A percentile compares a stretch with the other conserved stretches of the same genome.
These are phyloP conservation scores for Diplodus puntazzo DNA, from an alignment of 2,797 vertebrate genomes.

Conservation along the genomic window DNA sequence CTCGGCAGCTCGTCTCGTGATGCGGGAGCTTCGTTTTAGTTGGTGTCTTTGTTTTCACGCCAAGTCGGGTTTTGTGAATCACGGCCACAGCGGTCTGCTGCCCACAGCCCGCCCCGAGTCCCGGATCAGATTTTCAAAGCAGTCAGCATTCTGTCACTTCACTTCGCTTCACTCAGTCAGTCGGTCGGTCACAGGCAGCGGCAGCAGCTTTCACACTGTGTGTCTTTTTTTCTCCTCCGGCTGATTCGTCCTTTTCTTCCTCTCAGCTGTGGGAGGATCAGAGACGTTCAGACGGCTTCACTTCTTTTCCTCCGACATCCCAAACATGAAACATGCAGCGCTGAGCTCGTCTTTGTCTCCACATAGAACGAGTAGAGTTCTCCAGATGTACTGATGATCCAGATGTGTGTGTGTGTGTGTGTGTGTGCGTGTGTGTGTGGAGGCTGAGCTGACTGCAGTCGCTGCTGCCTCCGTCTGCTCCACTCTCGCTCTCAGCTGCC, in stretches of 20 bases:
- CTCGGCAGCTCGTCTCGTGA: constrained; percentile 11
- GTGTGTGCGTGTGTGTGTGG: neutral
- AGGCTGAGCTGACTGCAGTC: constrained; percentile 19
- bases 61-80: constrained; percentile 48
- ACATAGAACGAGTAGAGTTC: neutral
- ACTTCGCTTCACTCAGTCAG: constrained; percentile 33
- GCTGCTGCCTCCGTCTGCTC: constrained; percentile 31
- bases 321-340: too few relatives aligned
- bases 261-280: too few relatives aligned
- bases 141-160: constrained; percentile 68
- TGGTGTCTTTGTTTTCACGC: constrained; percentile 46
- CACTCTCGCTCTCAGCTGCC: constrained; percentile 24
- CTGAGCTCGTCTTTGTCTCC: too few relatives aligned
- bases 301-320: too few relatives aligned
- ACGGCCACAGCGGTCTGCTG: constrained; percentile 32
- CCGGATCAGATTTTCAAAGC: constrained; percentile 59
- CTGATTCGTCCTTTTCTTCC: too few relatives aligned
- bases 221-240: too few relatives aligned
- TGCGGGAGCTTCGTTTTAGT: constrained; percentile 6
- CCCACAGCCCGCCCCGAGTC: constrained; percentile 36
- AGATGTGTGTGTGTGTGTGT: constrained; percentile 8
- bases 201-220: neutral
- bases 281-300: too few relatives aligned
- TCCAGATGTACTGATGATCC: constrained; percentile 4
- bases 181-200: constrained; percentile 6